Conservation (phyloP, 1,140 invertebrate species). For the Helicoverpa armigera region DNA sequence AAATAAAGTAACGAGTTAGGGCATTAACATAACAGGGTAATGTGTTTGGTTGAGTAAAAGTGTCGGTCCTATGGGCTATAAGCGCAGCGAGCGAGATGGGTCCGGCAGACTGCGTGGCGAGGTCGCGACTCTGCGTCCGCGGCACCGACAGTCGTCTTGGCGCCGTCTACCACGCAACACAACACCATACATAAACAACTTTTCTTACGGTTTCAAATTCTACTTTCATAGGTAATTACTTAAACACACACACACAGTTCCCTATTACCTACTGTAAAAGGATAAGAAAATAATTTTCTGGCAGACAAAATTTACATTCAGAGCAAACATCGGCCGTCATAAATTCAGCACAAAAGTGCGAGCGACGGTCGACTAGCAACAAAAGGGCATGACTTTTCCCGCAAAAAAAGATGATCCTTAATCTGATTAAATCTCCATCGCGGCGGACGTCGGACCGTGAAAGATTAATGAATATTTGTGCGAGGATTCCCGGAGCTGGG, state of each 20-base stretch:
- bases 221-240: background rate
- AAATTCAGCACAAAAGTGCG: conserved; percentile 83
- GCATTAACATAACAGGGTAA: conserved; percentile 21
- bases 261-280: background rate
- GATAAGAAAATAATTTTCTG: conserved; percentile 40
- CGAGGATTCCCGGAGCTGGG: conserved; percentile 81
- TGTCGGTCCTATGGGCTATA: conserved; percentile 30
- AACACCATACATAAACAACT: conserved; percentile 1
- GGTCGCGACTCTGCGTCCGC: conserved; percentile 59
- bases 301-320: conserved; percentile 77
- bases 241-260: background rate
- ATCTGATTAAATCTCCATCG: conserved; percentile 87
- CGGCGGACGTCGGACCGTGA: conserved; percentile 84
- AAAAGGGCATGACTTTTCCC: conserved; percentile 84
- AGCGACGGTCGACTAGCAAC: conserved; percentile 80
- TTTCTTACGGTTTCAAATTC: background rate
- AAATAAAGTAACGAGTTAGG: background rate
- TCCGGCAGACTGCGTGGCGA: conserved; percentile 81
- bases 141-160: conserved; percentile 65
- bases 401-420: conserved; percentile 86
- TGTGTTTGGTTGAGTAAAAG: conserved; percentile 13
- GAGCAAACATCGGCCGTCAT: conserved; percentile 78
- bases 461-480: conserved; percentile 87
- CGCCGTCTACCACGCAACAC: conserved; percentile 56
- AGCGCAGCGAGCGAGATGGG: conserved; percentile 52